A percentile compares a stretch with the other conserved stretches of the same genome.
Evolutionary conservation across 2,888 invertebrate genomes (phyloP).

Genomic region (Ectemnius lituratus): DNA sequence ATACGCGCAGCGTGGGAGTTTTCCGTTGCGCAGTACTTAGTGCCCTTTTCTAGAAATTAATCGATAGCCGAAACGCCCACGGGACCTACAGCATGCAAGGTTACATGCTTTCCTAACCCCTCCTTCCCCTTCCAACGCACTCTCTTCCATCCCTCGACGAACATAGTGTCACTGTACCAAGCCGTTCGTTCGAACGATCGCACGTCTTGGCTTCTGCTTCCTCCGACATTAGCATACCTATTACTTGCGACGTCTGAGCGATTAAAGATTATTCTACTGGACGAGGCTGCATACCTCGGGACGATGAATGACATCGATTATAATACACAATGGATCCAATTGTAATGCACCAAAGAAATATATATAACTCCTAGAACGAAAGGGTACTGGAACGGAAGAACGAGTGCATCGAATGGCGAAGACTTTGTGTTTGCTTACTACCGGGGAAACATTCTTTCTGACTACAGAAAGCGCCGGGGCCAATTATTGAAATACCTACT

Average conservation of each 20-base stretch:
- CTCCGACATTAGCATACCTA: background rate
- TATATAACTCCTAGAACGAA: too few relatives aligned
- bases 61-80: constrained; percentile 48
- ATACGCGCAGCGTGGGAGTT: constrained; percentile 55
- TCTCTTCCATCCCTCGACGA: background rate
- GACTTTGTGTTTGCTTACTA: too few relatives aligned
- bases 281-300: background rate
- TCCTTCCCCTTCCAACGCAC: background rate
- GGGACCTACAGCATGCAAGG: constrained; percentile 13
- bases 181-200: background rate
- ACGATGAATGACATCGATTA: background rate
- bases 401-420: too few relatives aligned
- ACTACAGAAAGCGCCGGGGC: too few relatives aligned
- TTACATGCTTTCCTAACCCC: background rate
- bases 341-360: too few relatives aligned
- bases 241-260: background rate
- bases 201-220: background rate
- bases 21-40: constrained; percentile 57
- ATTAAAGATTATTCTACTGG: background rate
- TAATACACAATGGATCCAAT: too few relatives aligned
- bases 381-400: too few relatives aligned
- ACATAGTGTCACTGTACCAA: background rate
- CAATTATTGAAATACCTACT: too few relatives aligned
- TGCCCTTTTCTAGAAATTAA: constrained; percentile 52
- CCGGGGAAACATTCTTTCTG: too few relatives aligned